Percentiles rank a stretch among this genome's conserved stretches.
Evolutionary conservation across 2,888 invertebrate species (phyloP).

Genomic region (Melangyna quadrimaculata): DNA sequence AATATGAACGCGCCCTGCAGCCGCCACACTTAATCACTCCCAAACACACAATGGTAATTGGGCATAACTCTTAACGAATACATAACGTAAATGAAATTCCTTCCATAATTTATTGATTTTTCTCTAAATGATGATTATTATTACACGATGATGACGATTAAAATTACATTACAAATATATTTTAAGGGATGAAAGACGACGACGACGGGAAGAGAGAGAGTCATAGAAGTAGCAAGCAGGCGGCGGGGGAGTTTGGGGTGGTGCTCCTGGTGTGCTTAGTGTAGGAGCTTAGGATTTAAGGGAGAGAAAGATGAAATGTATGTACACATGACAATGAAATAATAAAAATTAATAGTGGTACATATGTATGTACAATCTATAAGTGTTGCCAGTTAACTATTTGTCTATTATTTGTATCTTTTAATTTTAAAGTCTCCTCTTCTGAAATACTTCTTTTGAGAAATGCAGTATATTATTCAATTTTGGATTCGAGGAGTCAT

Average conservation of each 20-base stretch:
- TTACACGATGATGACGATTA: constrained; percentile 72
- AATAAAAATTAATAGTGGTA: constrained; percentile 8
- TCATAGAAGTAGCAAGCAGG: constrained; percentile 21
- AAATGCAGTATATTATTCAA: not conserved
- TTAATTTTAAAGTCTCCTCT: not conserved
- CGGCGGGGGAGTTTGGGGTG: not conserved
- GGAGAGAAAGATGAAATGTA: constrained; percentile 51
- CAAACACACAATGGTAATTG: constrained; percentile 62
- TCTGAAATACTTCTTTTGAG: not conserved
- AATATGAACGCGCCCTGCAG: constrained; percentile 73
- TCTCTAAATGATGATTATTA: constrained; percentile 72
- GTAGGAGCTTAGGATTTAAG: constrained; percentile 54
- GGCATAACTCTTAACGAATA: constrained; percentile 67
- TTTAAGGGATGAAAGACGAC: constrained; percentile 68
- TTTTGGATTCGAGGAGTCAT: too few species aligned
- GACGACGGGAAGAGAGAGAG: constrained; percentile 58
- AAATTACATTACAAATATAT: constrained; percentile 74
- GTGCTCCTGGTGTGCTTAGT: constrained; percentile 31
- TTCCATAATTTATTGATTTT: constrained; percentile 74
- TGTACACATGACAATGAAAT: constrained; percentile 51
- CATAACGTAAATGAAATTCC: constrained; percentile 67
- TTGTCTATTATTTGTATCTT: not conserved
- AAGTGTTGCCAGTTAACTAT: constrained; percentile 55
- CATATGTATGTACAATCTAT: not conserved
- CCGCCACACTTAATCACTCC: constrained; percentile 71